These are phyloP conservation scores for Eueides isabella DNA, from an alignment of 1,140 invertebrate genomes.

Conservation along the genomic window DNA sequence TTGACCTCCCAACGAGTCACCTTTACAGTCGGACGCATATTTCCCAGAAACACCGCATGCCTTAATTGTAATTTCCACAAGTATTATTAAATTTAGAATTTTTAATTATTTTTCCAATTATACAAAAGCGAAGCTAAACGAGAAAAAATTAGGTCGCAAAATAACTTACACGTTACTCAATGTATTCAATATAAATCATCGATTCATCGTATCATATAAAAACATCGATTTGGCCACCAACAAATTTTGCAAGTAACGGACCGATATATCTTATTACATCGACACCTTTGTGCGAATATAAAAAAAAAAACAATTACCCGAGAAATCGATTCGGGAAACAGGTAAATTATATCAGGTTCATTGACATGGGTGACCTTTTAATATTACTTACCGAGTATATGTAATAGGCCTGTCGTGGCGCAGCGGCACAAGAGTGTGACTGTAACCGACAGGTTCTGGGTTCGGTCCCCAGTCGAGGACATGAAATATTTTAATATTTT, in stretches of 20 bases:
- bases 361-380: slow-evolving; percentile 22
- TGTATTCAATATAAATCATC: slow-evolving; percentile 43
- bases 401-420: no score
- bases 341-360: slow-evolving; percentile 38
- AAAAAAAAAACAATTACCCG: slow-evolving; percentile 55
- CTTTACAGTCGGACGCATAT: no score
- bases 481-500: no score
- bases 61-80: no score
- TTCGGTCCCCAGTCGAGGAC: no score
- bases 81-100: no score
- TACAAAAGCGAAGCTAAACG: neutral
- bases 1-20: no score
- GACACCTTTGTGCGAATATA: slow-evolving; percentile 56
- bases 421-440: no score
- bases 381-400: neutral
- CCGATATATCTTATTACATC: slow-evolving; percentile 62
- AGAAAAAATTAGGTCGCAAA: slow-evolving; percentile 8
- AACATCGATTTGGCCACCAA: slow-evolving; percentile 60
- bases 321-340: slow-evolving; percentile 50
- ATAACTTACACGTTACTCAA: slow-evolving; percentile 12
- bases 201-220: slow-evolving; percentile 58
- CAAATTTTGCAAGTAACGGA: slow-evolving; percentile 67
- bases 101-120: neutral
- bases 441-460: no score
- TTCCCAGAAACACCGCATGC: no score